phyloP scores from a whole-genome alignment of 2,888 invertebrate species.

The Sepioteuthis lessoniana region DNA sequence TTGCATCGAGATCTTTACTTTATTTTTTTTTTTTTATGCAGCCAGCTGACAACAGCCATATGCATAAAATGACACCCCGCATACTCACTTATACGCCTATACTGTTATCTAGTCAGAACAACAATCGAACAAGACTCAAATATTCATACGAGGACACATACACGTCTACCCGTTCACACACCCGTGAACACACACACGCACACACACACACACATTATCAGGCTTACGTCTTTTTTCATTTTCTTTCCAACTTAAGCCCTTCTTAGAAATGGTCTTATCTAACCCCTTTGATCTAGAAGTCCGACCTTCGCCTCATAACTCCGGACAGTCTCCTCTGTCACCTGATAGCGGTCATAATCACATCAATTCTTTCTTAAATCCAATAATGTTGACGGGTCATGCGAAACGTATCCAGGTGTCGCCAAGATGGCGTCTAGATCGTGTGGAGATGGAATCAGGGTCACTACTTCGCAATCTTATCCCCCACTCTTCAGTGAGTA shows the following conservation, averaged over 20 bases:
- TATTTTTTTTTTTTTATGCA: neutral
- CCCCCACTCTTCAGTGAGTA: neutral
- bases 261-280: neutral
- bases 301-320: conserved; percentile 15
- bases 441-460: neutral
- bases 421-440: conserved; percentile 33
- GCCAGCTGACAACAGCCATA: no score
- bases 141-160: no score
- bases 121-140: no score
- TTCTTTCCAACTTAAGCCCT: neutral
- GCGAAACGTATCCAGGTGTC: conserved; percentile 21
- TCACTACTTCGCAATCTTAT: neutral
- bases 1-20: neutral
- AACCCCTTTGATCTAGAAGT: neutral
- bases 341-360: neutral
- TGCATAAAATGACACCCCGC: no score
- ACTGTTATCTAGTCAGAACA: no score
- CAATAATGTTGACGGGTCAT: neutral
- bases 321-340: neutral
- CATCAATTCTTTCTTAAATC: neutral
- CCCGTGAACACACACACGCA: no score
- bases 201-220: neutral
- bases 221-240: neutral
- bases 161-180: no score
- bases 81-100: no score